These are phyloP conservation scores for Clytia hemisphaerica DNA, from an alignment of 30 jellyfish, hydroid and myxozoan genomes.

Conservation along the genomic window DNA sequence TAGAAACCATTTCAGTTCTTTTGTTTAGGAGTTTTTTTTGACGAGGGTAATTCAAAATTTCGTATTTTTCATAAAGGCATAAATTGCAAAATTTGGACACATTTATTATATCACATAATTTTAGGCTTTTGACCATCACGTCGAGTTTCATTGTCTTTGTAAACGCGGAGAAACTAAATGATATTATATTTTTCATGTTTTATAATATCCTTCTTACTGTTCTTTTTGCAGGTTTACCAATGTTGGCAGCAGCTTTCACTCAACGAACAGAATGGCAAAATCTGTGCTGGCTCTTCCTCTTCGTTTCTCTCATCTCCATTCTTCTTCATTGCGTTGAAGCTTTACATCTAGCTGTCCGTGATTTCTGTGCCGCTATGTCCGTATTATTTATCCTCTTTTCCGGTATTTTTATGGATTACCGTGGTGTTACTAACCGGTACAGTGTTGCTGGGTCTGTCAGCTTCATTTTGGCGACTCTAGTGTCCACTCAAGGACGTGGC, in stretches of 20 bases:
- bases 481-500: constrained; percentile 36
- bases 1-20: too few species aligned
- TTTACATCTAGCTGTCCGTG: constrained; percentile 27
- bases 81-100: too few species aligned
- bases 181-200: too few species aligned
- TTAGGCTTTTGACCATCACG: too few species aligned
- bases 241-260: constrained; percentile 39
- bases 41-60: too few species aligned
- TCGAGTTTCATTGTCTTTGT: too few species aligned
- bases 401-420: constrained; percentile 27
- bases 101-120: too few species aligned
- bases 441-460: constrained; percentile 26
- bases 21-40: too few species aligned
- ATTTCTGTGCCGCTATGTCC: constrained; percentile 32
- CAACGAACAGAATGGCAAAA: constrained; percentile 42
- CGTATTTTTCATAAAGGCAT: too few species aligned
- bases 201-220: too few species aligned
- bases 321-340: constrained; percentile 28
- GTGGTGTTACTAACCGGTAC: constrained; percentile 17
- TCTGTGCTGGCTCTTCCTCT: constrained; percentile 27
- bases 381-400: constrained; percentile 21
- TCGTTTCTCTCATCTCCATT: constrained; percentile 16
- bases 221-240: constrained; percentile 22
- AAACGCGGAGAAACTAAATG: too few species aligned
- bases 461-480: constrained; percentile 10